Base-by-base conservation (phyloP, 2,888 invertebrate genomes). In the Cecidostiba fungosa region DNA sequence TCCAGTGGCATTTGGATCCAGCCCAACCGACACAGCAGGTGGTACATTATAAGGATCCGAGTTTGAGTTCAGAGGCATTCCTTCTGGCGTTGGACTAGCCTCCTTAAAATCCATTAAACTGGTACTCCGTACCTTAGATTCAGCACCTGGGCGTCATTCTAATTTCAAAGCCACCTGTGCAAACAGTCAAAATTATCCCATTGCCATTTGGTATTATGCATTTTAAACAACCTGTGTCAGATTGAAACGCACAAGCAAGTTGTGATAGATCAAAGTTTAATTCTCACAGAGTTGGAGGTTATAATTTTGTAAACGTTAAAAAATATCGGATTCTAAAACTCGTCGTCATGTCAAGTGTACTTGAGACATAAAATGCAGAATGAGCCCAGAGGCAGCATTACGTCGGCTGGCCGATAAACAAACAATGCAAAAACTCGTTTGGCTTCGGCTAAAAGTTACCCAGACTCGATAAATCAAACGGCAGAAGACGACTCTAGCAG, bases 41-140 rank as follows among this genome's bases (percentile, higher is more conserved):
- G 89, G 70, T 26, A 84, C 87, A 43, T 82, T 86, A 14, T 88
- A 89, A 76, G 87, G 83, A 62, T 87, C 84, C 32, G 89, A 87
- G 82, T 88, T 90, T 54, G 89, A 87, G 82, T 88, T 90, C 47
- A 90, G 87, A 81, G 89, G 88, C 91, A 92, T 91, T 85, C 89
- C 89, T 88, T 89, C 89, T 6, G 82, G 83, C 6, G 59, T 62
- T 86, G n/a, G 85, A 80, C 59, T 80, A n/a, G 79, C 74, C 59
- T 85, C 82, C 82, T 88, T 88, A 69, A 84, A 83, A 84, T 87
- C 87, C 88, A 88, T 86, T 26, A 73, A 85, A 72, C 16, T 62
- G n/a, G 8, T 36, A 23, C 62, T 66, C 16, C 2, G 23, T 23
- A n/a, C 19, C 54, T 70, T 59, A 32, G 36, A n/a, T 16, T 81